A percentile compares a stretch with the other conserved stretches of the same genome.
These are phyloP conservation scores for Zaprionus gabonicus DNA, from an alignment of 1,140 invertebrate species.

Conservation along the genomic window DNA sequence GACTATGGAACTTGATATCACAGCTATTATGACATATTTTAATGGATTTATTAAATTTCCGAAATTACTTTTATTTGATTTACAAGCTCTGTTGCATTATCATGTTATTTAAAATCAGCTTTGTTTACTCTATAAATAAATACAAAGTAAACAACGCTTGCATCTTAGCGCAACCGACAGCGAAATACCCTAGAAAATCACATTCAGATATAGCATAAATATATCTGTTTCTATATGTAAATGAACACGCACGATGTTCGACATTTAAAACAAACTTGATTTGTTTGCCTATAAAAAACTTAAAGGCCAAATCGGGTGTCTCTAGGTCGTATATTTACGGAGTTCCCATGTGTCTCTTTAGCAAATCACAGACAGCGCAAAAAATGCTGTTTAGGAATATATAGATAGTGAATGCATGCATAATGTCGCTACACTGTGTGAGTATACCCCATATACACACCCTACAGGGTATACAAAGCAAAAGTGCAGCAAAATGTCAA, in stretches of 20 bases:
- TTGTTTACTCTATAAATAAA: background rate
- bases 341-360: background rate
- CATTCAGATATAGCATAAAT: background rate
- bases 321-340: background rate
- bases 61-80: background rate
- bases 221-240: background rate
- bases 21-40: background rate
- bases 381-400: background rate
- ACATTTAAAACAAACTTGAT: constrained; percentile 1
- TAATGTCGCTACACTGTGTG: background rate
- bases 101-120: background rate
- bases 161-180: background rate
- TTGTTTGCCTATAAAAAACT: background rate
- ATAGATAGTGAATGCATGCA: background rate
- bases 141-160: background rate
- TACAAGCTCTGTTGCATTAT: background rate
- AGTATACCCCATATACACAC: background rate
- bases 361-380: background rate
- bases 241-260: background rate
- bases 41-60: background rate
- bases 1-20: background rate
- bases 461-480: background rate
- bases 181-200: background rate
- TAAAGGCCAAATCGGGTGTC: background rate
- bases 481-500: constrained; percentile 5